These are phyloP conservation scores for Drosophila virilis DNA, from an alignment of 1,140 invertebrate species.

Conservation along the genomic window DNA sequence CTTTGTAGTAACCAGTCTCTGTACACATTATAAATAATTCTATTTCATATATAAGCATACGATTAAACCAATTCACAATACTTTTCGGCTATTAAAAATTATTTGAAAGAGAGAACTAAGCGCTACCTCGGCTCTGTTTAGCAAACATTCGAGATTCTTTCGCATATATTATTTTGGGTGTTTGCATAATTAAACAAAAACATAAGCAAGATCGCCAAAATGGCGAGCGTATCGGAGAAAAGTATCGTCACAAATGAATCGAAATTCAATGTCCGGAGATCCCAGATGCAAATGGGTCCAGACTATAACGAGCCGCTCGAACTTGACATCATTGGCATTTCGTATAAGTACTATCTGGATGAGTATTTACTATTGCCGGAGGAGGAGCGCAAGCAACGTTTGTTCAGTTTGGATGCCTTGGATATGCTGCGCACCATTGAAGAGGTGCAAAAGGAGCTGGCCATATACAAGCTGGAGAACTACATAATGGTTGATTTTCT, in stretches of 20 bases:
- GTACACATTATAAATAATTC: background rate
- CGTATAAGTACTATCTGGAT: slow-evolving; percentile 56
- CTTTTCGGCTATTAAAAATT: slow-evolving; percentile 3
- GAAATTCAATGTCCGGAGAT: background rate
- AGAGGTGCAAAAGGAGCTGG: slow-evolving; percentile 61
- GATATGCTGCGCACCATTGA: slow-evolving; percentile 64
- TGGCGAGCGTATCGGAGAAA: background rate
- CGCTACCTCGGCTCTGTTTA: background rate
- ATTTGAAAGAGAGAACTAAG: background rate
- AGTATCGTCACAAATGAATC: slow-evolving; percentile 13
- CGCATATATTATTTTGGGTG: background rate
- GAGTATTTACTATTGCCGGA: slow-evolving; percentile 36
- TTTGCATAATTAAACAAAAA: background rate
- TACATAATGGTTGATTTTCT: slow-evolving; percentile 73
- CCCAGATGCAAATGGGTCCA: background rate
- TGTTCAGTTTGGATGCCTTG: slow-evolving; percentile 57
- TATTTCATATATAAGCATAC: background rate
- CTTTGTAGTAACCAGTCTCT: background rate
- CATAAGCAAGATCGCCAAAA: background rate
- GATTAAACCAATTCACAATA: background rate
- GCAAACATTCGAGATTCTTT: background rate
- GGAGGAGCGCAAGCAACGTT: slow-evolving; percentile 29
- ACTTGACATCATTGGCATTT: slow-evolving; percentile 49
- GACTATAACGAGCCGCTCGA: slow-evolving; percentile 31
- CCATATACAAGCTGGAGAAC: slow-evolving; percentile 68